Conservation (phyloP, 1,140 invertebrate species). For the Brachionus calyciflorus region DNA sequence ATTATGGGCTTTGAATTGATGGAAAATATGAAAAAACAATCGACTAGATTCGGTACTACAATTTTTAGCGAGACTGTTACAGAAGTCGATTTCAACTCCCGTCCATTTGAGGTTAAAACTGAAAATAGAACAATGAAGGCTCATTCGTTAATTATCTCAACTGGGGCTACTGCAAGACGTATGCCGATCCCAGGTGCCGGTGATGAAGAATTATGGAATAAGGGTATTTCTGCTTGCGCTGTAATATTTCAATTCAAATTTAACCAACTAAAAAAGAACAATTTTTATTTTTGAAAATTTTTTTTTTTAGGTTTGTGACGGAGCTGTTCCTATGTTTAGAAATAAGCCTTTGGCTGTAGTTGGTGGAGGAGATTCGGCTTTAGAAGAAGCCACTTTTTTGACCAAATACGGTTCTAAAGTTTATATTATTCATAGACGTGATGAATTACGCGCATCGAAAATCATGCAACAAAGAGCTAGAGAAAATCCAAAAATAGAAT, state of each 20-base stretch:
- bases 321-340: constrained; percentile 16
- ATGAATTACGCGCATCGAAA: constrained; percentile 26
- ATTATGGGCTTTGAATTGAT: constrained; percentile 27
- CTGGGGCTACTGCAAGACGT: constrained; percentile 12
- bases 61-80: constrained; percentile 8
- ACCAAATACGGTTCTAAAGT: constrained; percentile 16
- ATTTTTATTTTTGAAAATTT: not conserved
- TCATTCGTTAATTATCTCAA: constrained; percentile 18
- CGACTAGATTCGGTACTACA: not conserved
- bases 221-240: constrained; percentile 14
- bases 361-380: constrained; percentile 36
- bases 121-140: constrained; percentile 17
- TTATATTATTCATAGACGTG: constrained; percentile 37
- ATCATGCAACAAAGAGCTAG: constrained; percentile 14
- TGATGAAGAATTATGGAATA: constrained; percentile 20
- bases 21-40: constrained; percentile 45
- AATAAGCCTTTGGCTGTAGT: constrained; percentile 16
- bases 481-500: constrained; percentile 29
- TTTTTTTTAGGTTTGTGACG: constrained; percentile 25
- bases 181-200: constrained; percentile 6
- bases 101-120: constrained; percentile 22
- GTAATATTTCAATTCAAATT: not conserved
- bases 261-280: not conserved
- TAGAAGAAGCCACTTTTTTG: constrained; percentile 44
- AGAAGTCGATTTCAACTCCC: not conserved